These are phyloP conservation scores for Tetanocera ferruginea DNA, from an alignment of 2,888 invertebrate genomes.

Conservation along the genomic window DNA sequence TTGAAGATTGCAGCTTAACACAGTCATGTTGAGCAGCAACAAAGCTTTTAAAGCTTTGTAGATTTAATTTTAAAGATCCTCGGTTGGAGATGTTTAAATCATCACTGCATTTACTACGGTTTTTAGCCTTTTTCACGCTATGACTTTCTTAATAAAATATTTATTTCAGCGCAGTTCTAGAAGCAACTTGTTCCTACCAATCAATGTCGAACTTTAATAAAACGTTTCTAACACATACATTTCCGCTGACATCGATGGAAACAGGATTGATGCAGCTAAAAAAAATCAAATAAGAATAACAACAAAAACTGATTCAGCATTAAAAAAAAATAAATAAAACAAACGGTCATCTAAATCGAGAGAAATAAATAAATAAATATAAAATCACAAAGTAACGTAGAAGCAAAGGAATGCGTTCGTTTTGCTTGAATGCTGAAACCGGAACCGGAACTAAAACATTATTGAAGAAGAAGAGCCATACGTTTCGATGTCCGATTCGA, in stretches of 20 bases:
- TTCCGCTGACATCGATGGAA: constrained; percentile 18
- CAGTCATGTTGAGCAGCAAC: not conserved
- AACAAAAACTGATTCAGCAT: not conserved
- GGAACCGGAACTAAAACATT: constrained; percentile 41
- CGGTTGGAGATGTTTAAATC: no score
- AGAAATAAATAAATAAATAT: not conserved
- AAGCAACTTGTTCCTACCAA: not conserved
- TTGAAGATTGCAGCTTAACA: not conserved
- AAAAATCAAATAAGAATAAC: not conserved
- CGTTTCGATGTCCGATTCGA: not conserved
- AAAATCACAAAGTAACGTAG: not conserved
- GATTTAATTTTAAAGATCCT: no score
- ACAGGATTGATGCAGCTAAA: not conserved
- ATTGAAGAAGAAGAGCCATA: constrained; percentile 15
- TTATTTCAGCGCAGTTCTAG: no score
- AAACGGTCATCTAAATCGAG: not conserved
- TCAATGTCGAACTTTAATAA: constrained; percentile 21
- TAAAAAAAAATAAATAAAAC: constrained; percentile 12
- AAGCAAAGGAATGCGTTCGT: constrained; percentile 24
- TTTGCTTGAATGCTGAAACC: constrained; percentile 32
- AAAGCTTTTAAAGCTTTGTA: no score
- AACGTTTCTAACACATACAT: constrained; percentile 23
- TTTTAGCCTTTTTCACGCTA: no score
- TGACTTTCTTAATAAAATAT: not conserved
- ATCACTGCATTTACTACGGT: no score